phyloP scores from a whole-genome alignment of 2,113 vertebrate genomes.

The Serilophus lunatus region DNA sequence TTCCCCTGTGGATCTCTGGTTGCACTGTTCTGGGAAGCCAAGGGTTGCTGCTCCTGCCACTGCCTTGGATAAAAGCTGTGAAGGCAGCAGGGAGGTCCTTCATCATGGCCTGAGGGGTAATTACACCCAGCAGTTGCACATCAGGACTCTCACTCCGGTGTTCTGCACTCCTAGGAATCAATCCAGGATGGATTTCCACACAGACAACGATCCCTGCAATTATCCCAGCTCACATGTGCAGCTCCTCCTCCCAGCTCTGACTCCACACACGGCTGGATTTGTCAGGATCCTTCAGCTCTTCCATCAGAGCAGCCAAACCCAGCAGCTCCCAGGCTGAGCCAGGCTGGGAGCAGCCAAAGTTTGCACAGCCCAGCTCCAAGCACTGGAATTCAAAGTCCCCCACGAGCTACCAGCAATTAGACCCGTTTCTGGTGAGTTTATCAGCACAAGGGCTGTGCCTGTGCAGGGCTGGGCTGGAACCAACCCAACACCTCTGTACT shows the following conservation, averaged over 20 bases:
- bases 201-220: accelerated
- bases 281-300: background rate
- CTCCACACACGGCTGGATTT: accelerated
- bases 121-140: background rate
- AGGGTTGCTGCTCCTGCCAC: background rate
- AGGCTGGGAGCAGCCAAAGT: background rate
- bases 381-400: background rate
- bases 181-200: background rate
- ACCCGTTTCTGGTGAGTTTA: too few species aligned
- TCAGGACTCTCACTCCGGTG: accelerated
- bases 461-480: background rate
- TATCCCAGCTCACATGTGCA: background rate
- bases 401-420: background rate
- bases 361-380: background rate
- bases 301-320: accelerated
- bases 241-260: background rate
- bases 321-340: background rate
- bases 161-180: accelerated
- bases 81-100: background rate
- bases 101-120: background rate
- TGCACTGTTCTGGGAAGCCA: accelerated
- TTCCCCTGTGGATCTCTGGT: background rate
- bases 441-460: background rate
- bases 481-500: background rate
- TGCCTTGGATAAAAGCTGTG: background rate